Base-by-base conservation (phyloP, 1,140 invertebrate species). In the Nymphalis io region DNA sequence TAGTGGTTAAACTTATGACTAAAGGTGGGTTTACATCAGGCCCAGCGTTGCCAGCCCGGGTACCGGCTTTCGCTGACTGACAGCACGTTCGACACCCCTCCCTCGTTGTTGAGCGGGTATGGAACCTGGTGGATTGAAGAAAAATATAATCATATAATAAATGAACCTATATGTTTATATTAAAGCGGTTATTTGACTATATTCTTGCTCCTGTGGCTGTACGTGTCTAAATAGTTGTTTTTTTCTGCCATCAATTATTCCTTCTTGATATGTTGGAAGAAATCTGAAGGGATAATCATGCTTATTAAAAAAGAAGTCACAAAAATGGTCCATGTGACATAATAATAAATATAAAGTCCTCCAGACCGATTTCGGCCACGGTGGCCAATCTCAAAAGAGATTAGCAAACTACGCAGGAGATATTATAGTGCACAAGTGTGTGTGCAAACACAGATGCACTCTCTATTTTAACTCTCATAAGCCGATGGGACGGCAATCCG, bases 41-140 rank as follows among this genome's bases (percentile, higher is more conserved):
- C 59, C 76, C 76, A 80, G 0, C 68, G 66, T 61, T 75, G 76
- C 82, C 84, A 85, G 20, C 66, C 66, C 2, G 79, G 77, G 18
- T 73, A 73, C 16, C 74, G 69, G 18, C 77, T 75, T 53, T 86
- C 86, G 42, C 79, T 81, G 5, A 72, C 79, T 10, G 78, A 75
- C n/a, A 88, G 70, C 33, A 82, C 74, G 76, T 88, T 88, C 15
- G 83, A 81, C 3, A 85, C 67, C 2, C 83, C 86, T 40, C 76
- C 83, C 44, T 82, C 78, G 1, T 51, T 66, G 11, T 72, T 69
- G n/a, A 78, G 40, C 0, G 78, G 79, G 46, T 73, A 83, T 0
- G 78, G 77, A 0, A 74, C 60, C 83, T 88, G 75, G n/a, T 74
- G 75, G 38, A 44, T 13, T 27, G 23, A n/a, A 39, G 18, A 59